Base-by-base conservation (phyloP, 1,140 invertebrate species). In the Caenorhabditis inopinata region DNA sequence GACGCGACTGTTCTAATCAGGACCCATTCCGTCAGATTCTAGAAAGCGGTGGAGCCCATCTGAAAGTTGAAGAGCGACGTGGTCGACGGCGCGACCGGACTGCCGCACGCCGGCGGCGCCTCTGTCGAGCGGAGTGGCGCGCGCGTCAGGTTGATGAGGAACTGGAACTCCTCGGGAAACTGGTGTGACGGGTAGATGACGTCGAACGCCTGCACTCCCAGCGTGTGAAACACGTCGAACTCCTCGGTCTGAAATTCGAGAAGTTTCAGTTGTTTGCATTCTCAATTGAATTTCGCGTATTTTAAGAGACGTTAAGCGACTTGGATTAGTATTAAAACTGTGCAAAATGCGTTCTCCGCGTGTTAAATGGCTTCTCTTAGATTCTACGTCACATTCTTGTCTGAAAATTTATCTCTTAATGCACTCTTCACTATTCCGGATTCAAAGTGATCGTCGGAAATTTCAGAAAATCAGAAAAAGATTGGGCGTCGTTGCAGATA, bases 161-260 rank as follows among this genome's bases (percentile, higher is more conserved):
- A 32, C 35, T 27, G 42, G 27, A 75, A 75, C 21, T 75, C 47
- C 29, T 81, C 74, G 38, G 46, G 32, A 62, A 73, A n/a, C 35
- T 7, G 23, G 27, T 27, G 53, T 11, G 23, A 16, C 48, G 38
- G 27, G 49, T 77, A 38, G 25, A 75, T 27, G 18, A 25, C 2
- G 6, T 78, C 75, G 3, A 81, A 21, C 5, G 48, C 38, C 25
- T 81, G 46, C 16, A 49, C n/a, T 16, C 80, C 80, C 25, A 81
- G n/a, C 29, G 46, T 49, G 35, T 81, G 80, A 75, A 81, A 81
- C 14, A 49, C 48, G 29, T 76, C 74, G 53, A 81, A 81, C 49
- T 81, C 75, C 9, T 76, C 62, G n/a, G 45, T 73, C 80, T 81
- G 38, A 42, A 81, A 78, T 49, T 32, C 14, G 38, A 42, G 14